These are phyloP conservation scores for Melanotaenia boesemani DNA, from an alignment of 2,797 vertebrate species.

Conservation along the genomic window DNA sequence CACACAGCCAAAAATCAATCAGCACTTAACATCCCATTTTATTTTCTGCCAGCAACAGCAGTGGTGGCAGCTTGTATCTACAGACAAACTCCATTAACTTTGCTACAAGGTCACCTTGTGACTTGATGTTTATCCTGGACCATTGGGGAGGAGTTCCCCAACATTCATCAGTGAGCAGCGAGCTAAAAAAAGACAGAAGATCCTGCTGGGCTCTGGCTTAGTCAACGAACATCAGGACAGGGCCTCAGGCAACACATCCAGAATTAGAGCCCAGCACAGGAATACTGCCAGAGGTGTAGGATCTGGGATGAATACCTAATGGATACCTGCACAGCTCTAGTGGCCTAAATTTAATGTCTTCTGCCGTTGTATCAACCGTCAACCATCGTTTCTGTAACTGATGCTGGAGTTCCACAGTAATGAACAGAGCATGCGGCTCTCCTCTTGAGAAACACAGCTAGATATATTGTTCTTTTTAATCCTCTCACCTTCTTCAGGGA, in stretches of 20 bases:
- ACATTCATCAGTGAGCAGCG: constrained; percentile 36
- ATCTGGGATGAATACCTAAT: constrained; percentile 19
- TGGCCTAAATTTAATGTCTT: constrained; percentile 3
- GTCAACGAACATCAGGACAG: neutral
- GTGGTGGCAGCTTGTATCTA: constrained; percentile 1
- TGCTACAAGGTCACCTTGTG: constrained; percentile 57
- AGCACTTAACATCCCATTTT: neutral
- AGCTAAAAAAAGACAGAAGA: constrained; percentile 10
- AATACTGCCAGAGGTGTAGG: constrained; percentile 22
- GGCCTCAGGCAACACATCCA: constrained; percentile 32
- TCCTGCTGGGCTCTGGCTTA: constrained; percentile 16
- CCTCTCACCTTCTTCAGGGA: neutral
- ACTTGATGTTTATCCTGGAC: constrained; percentile 29
- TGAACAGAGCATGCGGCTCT: neutral
- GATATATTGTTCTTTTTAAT: neutral
- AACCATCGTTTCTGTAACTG: neutral
- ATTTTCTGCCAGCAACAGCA: neutral
- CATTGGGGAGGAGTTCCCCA: constrained; percentile 23
- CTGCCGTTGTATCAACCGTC: neutral
- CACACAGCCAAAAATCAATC: neutral
- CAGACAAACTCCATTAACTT: constrained; percentile 58
- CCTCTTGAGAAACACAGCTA: neutral
- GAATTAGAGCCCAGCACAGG: constrained; percentile 45
- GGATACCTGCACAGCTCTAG: constrained; percentile 24
- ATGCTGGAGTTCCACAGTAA: neutral